Percentiles rank a stretch among this genome's conserved stretches.
These are phyloP conservation scores for Amia ocellicauda DNA, from an alignment of 2,113 vertebrate species.

Conservation along the genomic window DNA sequence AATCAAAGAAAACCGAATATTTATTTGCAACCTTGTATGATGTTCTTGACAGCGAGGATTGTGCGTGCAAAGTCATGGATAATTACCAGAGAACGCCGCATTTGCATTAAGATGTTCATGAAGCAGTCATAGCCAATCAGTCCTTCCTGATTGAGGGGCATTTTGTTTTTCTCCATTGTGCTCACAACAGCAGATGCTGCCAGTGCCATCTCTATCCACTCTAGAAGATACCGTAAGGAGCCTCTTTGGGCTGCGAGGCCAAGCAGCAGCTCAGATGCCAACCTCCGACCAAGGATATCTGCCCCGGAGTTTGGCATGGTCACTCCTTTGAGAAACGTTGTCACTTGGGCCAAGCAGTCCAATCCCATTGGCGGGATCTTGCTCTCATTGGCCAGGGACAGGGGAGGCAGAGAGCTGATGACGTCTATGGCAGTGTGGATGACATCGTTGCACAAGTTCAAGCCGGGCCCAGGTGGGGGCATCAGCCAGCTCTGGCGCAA, in stretches of 20 bases:
- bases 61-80: neutral
- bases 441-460: slow-evolving; percentile 89
- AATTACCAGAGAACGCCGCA: slow-evolving; percentile 94
- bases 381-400: slow-evolving; percentile 92
- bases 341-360: slow-evolving; percentile 95
- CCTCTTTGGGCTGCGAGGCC: slow-evolving; percentile 91
- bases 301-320: slow-evolving; percentile 95
- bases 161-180: slow-evolving; percentile 77
- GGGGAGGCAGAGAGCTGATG: slow-evolving; percentile 85
- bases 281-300: slow-evolving; percentile 83
- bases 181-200: slow-evolving; percentile 85
- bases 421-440: slow-evolving; percentile 93
- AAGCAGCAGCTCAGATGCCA: slow-evolving; percentile 89
- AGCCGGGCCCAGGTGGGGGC: slow-evolving; percentile 67
- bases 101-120: slow-evolving; percentile 93
- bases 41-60: neutral
- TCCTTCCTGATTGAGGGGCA: slow-evolving; percentile 75
- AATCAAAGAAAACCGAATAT: too few species aligned
- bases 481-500: slow-evolving; percentile 95
- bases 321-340: slow-evolving; percentile 90
- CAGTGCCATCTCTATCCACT: slow-evolving; percentile 93
- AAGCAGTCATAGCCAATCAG: slow-evolving; percentile 95
- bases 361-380: slow-evolving; percentile 96
- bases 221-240: slow-evolving; percentile 85
- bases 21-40: neutral